phyloP scores from a whole-genome alignment of 2,888 invertebrate species.

The Cyclophora albipunctata region DNA sequence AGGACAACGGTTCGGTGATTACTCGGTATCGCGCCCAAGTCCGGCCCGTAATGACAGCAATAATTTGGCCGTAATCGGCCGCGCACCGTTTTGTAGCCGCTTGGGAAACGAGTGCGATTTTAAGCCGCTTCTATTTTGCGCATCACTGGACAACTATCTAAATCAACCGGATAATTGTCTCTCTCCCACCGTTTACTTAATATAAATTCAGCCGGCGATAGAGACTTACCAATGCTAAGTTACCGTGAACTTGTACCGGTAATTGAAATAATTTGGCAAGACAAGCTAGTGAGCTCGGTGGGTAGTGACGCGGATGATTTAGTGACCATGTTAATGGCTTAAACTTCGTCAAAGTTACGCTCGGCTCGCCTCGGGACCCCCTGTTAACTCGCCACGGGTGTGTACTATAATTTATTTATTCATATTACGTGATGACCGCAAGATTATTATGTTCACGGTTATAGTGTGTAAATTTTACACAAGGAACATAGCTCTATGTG shows the following conservation, averaged over 20 bases:
- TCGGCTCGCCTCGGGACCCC: conserved; percentile 32
- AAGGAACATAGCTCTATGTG: conserved; percentile 1
- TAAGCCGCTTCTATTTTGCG: conserved; percentile 64
- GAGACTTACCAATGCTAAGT: too few relatives aligned
- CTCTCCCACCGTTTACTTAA: conserved; percentile 42
- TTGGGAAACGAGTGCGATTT: conserved; percentile 65
- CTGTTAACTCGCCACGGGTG: conserved; percentile 34
- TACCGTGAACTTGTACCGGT: conserved; percentile 34
- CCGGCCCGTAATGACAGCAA: conserved; percentile 64
- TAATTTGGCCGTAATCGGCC: conserved; percentile 71
- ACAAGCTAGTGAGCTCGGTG: conserved; percentile 41
- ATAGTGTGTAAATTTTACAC: conserved; percentile 10
- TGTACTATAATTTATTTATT: conserved; percentile 30
- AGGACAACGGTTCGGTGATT: conserved; percentile 46
- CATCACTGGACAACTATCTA: conserved; percentile 62
- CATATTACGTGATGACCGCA: conserved; percentile 16
- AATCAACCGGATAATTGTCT: conserved; percentile 60
- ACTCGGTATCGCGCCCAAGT: conserved; percentile 44
- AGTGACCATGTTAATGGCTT: conserved; percentile 60
- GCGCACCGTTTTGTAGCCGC: conserved; percentile 63
- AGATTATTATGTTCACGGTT: conserved; percentile 11
- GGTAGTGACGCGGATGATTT: conserved; percentile 58
- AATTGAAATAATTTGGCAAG: conserved; percentile 57
- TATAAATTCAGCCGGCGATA: conserved; percentile 22
- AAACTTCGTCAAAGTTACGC: conserved; percentile 56